Evolutionary conservation across 2,888 invertebrate species (phyloP), one percentile per base, ranked within the genome.

Genomic region (Rhagonycha fulva): DNA sequence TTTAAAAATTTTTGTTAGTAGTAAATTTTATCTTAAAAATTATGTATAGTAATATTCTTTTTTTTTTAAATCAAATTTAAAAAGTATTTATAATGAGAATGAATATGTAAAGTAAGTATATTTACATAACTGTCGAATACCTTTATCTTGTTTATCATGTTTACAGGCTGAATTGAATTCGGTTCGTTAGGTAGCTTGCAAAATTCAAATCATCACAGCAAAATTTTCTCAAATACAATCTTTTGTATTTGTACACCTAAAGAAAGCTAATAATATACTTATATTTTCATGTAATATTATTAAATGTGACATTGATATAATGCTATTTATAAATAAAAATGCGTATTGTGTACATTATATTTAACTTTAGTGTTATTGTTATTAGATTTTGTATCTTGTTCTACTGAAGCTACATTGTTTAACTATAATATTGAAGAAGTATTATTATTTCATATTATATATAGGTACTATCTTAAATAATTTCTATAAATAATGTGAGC

Each of bases 91-190:
- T 81, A 82, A 82, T 81, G 82, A 82, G 80, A 80, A 79, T 78
- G 82, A 81, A 83, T 81, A 83, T 82, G 81, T 79, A 81, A 82
- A 82, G 80, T 80, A 81, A 80, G 80, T 76, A 76, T 74, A 81
- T 81, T 80, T 82, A 77, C 79, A 77, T 79, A 76, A 78, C 74
- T 78, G 78, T 75, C 80, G 77, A 76, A 77, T 78, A 77, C 78
- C 79, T 75, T 77, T 77, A 78, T 75, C 74, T 69, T 80, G 74
- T 80, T 80, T 78, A 76, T 78, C 74, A 74, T 79, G 74, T 76
- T 78, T 76, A 77, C 77, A 74, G 72, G 68, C 71, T 76, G 74
- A 74, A 78, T 76, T 78, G 77, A 78, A 78, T 76, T 76, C 73
- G 76, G 76, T 77, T 75, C 77, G 78, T 78, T 79, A 78, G 79